Evolutionary conservation across 2,888 invertebrate species (phyloP).

Genomic region (Diaperis boleti): DNA sequence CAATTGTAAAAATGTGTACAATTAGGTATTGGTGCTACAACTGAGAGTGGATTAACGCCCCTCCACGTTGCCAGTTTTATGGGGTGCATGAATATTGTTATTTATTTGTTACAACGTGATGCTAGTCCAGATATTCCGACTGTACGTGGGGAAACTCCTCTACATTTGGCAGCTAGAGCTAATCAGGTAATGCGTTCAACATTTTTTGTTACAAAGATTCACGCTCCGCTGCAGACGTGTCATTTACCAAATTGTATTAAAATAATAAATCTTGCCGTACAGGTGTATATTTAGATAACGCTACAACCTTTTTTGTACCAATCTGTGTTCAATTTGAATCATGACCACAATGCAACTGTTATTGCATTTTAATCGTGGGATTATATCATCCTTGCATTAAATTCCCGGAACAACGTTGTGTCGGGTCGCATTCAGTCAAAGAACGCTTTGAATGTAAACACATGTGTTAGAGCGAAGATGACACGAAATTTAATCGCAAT

Average conservation of each 20-base stretch:
- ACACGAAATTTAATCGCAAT: background rate
- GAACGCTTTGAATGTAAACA: background rate
- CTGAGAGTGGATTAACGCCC: conserved; percentile 92
- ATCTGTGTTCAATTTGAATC: too few species aligned
- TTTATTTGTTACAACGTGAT: conserved; percentile 97
- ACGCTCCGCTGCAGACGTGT: too few species aligned
- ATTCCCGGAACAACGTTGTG: background rate
- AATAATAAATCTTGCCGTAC: too few species aligned
- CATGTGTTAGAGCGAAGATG: background rate
- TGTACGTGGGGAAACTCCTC: conserved; percentile 96
- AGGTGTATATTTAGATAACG: too few species aligned
- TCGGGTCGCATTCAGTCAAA: background rate
- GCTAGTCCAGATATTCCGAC: conserved; percentile 98
- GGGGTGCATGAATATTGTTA: conserved; percentile 99
- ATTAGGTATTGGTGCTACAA: conserved; percentile 78
- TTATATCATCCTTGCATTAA: background rate
- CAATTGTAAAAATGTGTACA: background rate
- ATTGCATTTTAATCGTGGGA: background rate
- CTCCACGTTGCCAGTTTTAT: conserved; percentile 99
- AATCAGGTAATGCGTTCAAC: conserved; percentile 71
- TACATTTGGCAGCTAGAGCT: conserved; percentile 97
- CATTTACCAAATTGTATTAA: too few species aligned
- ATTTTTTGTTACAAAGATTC: background rate
- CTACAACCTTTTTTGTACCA: too few species aligned
- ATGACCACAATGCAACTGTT: background rate